phyloP scores from a whole-genome alignment of 2,797 vertebrate species.

The Halcyon badia region DNA sequence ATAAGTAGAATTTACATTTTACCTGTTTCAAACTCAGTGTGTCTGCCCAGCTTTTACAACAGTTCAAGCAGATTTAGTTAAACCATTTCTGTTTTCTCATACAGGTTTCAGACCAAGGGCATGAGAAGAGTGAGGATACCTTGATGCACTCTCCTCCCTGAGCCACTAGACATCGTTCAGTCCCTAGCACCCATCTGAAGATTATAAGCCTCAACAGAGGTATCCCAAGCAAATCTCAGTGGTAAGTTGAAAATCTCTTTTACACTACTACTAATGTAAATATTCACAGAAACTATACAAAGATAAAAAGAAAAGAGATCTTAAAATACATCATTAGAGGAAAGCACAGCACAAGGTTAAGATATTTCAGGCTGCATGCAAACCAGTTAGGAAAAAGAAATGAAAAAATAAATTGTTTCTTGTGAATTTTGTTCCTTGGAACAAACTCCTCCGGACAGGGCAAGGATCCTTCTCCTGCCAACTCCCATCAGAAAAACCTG shows the following conservation, averaged over 20 bases:
- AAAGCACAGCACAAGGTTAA: neutral
- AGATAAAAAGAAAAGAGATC: neutral
- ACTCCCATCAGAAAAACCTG: neutral
- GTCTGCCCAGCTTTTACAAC: neutral
- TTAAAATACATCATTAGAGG: neutral
- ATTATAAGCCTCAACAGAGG: neutral
- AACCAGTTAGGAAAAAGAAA: neutral
- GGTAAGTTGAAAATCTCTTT: neutral
- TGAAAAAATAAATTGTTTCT: neutral
- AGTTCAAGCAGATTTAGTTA: neutral
- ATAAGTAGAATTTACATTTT: neutral
- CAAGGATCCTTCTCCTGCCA: neutral
- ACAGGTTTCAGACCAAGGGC: neutral
- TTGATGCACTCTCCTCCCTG: neutral
- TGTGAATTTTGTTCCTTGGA: neutral
- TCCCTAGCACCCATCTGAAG: neutral
- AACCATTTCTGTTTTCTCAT: neutral
- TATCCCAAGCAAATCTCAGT: neutral
- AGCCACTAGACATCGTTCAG: neutral
- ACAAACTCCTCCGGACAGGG: neutral
- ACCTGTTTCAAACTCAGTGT: neutral
- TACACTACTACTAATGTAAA: neutral
- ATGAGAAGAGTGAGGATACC: neutral
- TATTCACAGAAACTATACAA: neutral
- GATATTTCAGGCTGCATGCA: slow-evolving; percentile 11